These are phyloP conservation scores for Dysmachus trigonus DNA, from an alignment of 2,888 invertebrate genomes.

Conservation along the genomic window DNA sequence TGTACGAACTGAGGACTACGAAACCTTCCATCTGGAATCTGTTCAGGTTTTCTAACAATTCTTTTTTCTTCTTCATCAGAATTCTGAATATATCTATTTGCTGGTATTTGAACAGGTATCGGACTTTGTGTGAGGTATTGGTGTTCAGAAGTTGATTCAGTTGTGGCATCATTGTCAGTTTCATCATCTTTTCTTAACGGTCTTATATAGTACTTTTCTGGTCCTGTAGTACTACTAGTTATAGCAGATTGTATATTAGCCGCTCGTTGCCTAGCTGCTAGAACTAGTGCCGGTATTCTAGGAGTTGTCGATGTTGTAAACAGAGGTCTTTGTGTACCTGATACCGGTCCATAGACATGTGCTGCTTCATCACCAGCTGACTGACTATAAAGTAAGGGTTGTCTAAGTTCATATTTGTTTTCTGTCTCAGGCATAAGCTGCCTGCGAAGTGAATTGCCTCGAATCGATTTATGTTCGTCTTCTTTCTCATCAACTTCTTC, in stretches of 20 bases:
- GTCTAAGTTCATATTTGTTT: slow-evolving; percentile 64
- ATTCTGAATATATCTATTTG: slow-evolving; percentile 56
- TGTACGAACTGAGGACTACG: slow-evolving; percentile 62
- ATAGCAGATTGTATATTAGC: slow-evolving; percentile 51
- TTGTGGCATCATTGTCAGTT: slow-evolving; percentile 68
- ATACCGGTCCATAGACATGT: slow-evolving; percentile 74
- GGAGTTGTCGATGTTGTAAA: slow-evolving; percentile 70
- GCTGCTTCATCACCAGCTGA: slow-evolving; percentile 72
- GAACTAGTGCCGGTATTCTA: slow-evolving; percentile 67
- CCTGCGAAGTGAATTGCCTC: slow-evolving; percentile 71
- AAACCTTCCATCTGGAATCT: not conserved
- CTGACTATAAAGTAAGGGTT: slow-evolving; percentile 69
- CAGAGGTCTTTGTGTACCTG: slow-evolving; percentile 72
- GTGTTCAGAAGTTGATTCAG: slow-evolving; percentile 67
- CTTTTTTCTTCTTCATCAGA: slow-evolving; percentile 45
- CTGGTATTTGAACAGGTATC: slow-evolving; percentile 68
- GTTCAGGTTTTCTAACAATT: slow-evolving; percentile 43
- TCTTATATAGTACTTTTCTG: slow-evolving; percentile 63
- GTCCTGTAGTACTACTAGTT: slow-evolving; percentile 44
- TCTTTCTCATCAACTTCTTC: slow-evolving; percentile 66
- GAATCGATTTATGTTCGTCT: slow-evolving; percentile 62
- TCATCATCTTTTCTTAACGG: slow-evolving; percentile 46
- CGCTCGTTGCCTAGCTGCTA: slow-evolving; percentile 66
- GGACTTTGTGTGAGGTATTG: slow-evolving; percentile 67
- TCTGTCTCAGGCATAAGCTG: slow-evolving; percentile 70